phyloP scores from a whole-genome alignment of 1,140 invertebrate species.

The Aradophagus sp. region DNA sequence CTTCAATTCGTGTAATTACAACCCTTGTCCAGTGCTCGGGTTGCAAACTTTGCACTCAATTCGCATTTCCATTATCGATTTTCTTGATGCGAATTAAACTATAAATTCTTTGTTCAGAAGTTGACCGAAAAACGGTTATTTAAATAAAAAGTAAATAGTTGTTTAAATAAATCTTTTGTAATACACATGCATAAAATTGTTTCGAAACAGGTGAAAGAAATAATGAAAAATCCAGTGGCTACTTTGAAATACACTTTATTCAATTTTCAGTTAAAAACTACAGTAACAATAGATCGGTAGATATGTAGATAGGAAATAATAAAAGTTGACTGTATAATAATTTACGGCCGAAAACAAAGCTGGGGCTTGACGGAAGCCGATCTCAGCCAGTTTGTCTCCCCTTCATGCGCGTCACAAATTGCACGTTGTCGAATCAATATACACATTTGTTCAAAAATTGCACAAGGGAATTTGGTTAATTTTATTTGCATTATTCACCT shows the following conservation, averaged over 20 bases:
- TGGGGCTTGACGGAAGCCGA: slow-evolving; percentile 24
- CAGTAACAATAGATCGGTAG: slow-evolving; percentile 73
- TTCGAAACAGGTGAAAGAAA: no score
- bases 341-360: slow-evolving; percentile 34
- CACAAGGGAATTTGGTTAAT: slow-evolving; percentile 18
- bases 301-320: slow-evolving; percentile 74
- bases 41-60: no score
- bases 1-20: no score
- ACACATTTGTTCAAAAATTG: slow-evolving; percentile 25
- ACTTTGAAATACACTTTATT: slow-evolving; percentile 75
- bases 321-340: slow-evolving; percentile 37
- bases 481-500: slow-evolving; percentile 22
- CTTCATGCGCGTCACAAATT: slow-evolving; percentile 30
- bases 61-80: no score
- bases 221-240: not conserved
- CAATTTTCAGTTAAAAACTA: slow-evolving; percentile 73
- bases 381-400: slow-evolving; percentile 35
- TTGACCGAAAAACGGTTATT: no score
- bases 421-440: slow-evolving; percentile 36
- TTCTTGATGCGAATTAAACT: no score
- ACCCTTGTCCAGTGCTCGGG: no score
- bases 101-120: no score
- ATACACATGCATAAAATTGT: no score
- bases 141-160: no score
- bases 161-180: no score